Conservation (phyloP, 1,140 invertebrate species). For the Drosophila tsacasi region DNA sequence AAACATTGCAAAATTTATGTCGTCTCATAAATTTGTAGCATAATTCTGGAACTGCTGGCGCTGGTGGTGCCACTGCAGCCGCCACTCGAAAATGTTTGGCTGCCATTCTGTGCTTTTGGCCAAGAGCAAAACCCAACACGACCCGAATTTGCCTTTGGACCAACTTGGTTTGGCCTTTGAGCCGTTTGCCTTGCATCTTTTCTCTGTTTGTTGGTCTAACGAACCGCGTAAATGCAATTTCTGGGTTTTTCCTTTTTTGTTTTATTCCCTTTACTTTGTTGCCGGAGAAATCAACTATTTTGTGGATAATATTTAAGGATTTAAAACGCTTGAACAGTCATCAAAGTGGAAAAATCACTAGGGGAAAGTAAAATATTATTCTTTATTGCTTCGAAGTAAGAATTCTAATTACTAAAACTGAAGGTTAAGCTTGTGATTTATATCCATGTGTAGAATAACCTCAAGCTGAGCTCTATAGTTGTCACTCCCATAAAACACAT, state of each 20-base stretch:
- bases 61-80: conserved; percentile 34
- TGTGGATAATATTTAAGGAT: conserved; percentile 51
- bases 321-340: conserved; percentile 9
- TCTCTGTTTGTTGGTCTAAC: conserved; percentile 76
- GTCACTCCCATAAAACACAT: conserved; percentile 1
- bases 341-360: not conserved
- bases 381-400: no score
- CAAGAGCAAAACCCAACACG: conserved; percentile 24
- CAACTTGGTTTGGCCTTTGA: conserved; percentile 68
- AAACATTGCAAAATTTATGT: conserved; percentile 83
- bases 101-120: conserved; percentile 71
- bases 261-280: conserved; percentile 38
- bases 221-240: conserved; percentile 82
- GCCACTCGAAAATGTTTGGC: conserved; percentile 81
- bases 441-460: not conserved
- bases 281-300: conserved; percentile 62
- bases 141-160: conserved; percentile 48
- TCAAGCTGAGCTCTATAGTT: not conserved
- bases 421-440: not conserved
- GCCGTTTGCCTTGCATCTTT: conserved; percentile 42
- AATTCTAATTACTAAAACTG: not conserved
- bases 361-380: not conserved
- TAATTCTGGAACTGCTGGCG: conserved; percentile 73
- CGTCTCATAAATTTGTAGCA: conserved; percentile 83
- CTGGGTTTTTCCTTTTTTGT: conserved; percentile 52